Evolutionary conservation across 2,113 vertebrate genomes (phyloP).

Genomic region (Helogale parvula): DNA sequence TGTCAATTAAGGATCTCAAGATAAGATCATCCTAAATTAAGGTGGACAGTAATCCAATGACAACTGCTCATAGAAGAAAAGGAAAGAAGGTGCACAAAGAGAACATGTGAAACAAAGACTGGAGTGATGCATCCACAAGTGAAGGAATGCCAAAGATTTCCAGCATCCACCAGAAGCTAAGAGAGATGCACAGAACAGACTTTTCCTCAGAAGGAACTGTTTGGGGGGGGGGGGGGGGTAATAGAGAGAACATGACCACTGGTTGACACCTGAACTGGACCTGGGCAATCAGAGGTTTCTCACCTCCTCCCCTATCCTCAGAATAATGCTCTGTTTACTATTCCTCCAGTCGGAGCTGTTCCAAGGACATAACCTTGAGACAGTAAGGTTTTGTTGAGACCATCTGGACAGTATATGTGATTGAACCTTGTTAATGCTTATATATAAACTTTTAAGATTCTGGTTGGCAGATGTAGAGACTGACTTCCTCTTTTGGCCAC

Average conservation of each 20-base stretch:
- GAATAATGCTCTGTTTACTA: not conserved
- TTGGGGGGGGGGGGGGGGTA: not conserved
- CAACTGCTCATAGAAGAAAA: not conserved
- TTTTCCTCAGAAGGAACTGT: not conserved
- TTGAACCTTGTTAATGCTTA: not conserved
- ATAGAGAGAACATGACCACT: not conserved
- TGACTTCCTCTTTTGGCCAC: not conserved
- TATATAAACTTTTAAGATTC: not conserved
- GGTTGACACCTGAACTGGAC: not conserved
- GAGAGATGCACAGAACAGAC: accelerated
- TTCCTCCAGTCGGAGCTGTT: not conserved
- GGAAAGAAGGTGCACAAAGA: not conserved
- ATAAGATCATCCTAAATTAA: not conserved
- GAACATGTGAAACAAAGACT: not conserved
- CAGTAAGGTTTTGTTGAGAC: not conserved
- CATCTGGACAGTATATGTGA: not conserved
- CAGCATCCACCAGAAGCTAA: not conserved
- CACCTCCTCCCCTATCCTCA: not conserved
- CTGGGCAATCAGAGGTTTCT: not conserved
- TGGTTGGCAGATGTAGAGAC: not conserved
- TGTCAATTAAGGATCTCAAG: not conserved
- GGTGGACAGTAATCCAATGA: not conserved
- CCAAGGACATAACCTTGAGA: not conserved
- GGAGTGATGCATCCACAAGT: not conserved
- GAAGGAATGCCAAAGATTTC: not conserved